Evolutionary conservation across 1,140 invertebrate species (phyloP), one percentile per base, ranked within the genome.

Genomic region (Zaprionus kolodkinae): DNA sequence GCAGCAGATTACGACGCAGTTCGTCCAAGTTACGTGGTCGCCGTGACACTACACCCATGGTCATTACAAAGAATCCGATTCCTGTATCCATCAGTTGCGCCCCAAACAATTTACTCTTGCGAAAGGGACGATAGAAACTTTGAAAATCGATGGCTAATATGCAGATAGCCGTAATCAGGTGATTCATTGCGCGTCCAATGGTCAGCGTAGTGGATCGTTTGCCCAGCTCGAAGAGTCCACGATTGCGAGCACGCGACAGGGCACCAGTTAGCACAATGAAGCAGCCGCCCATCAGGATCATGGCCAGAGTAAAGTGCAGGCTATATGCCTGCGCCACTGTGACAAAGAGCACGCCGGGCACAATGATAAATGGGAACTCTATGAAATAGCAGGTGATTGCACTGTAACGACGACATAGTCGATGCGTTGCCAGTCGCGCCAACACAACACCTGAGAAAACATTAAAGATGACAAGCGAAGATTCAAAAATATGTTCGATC

Each of bases 101-200:
- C 0, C 99, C 98, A 93, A 94, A 98, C 1, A 92, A 94, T 91
- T 97, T 96, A 6, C 97, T 98, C 93, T 99, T 99, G 0, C 96
- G 96, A 92, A 97, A 96, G 67, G 95, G 94, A 30, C 96, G 93
- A 6, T 98, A 97, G 93, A 99, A 99, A 56, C 96, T 93, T 15
- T 93, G 93, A 93, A 99, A 99, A 94, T 99, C 98, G 0, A 99
- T 98, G 21, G 97, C 98, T 36, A 99, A 92, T 85, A 99, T 99
- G 78, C 96, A 96, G 74, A 98, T 93, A 0, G 95, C 94, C 30
- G 98, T 97, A 35, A 96, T 93, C 12, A 98, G 91, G 82, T 96
- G 96, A 0, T 96, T 95, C 13, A 95, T 92, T 0, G 95, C 94
- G 72, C 97, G 95, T 79, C 95, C 91, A 79, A 88, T 88, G 15